Percentiles rank a stretch among this genome's conserved stretches.
phyloP scores from a whole-genome alignment of 2,797 vertebrate genomes.

The Spinus olivaceus region DNA sequence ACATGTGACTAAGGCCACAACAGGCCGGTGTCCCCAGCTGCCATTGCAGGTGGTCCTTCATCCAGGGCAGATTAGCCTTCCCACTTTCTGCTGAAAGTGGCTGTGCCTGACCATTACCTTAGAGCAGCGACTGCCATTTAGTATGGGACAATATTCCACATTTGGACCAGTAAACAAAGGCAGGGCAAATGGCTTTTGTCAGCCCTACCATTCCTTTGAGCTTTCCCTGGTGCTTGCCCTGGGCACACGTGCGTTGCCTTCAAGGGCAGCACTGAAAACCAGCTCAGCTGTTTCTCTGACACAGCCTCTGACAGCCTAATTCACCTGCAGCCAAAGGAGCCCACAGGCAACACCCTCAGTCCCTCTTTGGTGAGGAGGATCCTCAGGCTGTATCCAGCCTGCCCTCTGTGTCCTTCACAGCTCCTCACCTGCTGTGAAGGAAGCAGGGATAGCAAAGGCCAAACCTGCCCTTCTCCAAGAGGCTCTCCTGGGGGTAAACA shows the following conservation, averaged over 20 bases:
- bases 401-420: not conserved
- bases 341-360: not conserved
- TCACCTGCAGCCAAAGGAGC: not conserved
- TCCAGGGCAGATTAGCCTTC: not conserved
- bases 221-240: not conserved
- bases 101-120: not conserved
- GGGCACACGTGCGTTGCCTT: accelerated
- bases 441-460: not conserved
- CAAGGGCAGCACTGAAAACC: not conserved
- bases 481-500: not conserved
- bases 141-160: accelerated
- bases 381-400: not conserved
- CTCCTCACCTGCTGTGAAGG: not conserved
- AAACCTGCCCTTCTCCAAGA: not conserved
- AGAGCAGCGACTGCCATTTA: accelerated
- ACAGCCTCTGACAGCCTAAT: not conserved
- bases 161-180: not conserved
- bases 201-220: not conserved
- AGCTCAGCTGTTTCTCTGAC: not conserved
- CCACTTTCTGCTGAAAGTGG: not conserved
- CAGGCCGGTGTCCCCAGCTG: not conserved
- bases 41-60: not conserved
- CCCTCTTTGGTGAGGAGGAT: not conserved
- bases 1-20: not conserved
- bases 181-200: not conserved